Evolutionary conservation across 2,113 vertebrate genomes (phyloP).

Genomic region (Bujurquina vittata): DNA sequence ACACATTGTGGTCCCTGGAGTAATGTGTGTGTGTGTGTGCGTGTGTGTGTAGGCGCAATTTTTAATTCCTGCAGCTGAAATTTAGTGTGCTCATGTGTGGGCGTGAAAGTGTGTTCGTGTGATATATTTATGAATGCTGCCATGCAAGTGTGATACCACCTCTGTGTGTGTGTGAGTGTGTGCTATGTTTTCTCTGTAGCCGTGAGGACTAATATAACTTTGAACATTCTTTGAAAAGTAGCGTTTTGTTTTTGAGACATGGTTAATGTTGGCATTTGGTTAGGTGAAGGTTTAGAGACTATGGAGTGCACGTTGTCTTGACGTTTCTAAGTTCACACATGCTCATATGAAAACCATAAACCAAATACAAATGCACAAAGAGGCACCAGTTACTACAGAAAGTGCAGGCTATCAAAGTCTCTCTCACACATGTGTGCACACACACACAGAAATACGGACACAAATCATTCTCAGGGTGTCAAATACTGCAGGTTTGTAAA

Average conservation of each 20-base stretch:
- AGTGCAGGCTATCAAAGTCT: constrained; percentile 16
- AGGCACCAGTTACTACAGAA: constrained; percentile 1
- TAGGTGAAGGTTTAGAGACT: neutral
- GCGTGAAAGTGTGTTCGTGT: constrained; percentile 42
- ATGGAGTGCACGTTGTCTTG: neutral
- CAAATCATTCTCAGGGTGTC: constrained; percentile 5
- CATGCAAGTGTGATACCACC: constrained; percentile 51
- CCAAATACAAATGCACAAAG: constrained; percentile 2
- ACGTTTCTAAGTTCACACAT: neutral
- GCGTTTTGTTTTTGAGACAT: neutral
- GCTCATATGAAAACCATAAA: neutral
- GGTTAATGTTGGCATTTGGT: neutral
- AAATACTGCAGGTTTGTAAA: constrained; percentile 2
- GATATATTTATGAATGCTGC: constrained; percentile 48
- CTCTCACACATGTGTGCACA: neutral
- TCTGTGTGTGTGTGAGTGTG: constrained; percentile 22
- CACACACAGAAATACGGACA: neutral
- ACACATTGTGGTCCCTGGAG: constrained; percentile 31
- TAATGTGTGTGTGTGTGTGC: neutral
- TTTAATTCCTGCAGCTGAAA: constrained; percentile 25
- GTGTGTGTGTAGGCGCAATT: constrained; percentile 5
- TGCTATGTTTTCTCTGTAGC: neutral
- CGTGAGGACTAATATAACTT: neutral
- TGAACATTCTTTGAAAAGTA: neutral
- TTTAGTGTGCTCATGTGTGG: constrained; percentile 22